These are phyloP conservation scores for Takifugu rubripes DNA, from an alignment of 2,797 vertebrate species.

Conservation along the genomic window DNA sequence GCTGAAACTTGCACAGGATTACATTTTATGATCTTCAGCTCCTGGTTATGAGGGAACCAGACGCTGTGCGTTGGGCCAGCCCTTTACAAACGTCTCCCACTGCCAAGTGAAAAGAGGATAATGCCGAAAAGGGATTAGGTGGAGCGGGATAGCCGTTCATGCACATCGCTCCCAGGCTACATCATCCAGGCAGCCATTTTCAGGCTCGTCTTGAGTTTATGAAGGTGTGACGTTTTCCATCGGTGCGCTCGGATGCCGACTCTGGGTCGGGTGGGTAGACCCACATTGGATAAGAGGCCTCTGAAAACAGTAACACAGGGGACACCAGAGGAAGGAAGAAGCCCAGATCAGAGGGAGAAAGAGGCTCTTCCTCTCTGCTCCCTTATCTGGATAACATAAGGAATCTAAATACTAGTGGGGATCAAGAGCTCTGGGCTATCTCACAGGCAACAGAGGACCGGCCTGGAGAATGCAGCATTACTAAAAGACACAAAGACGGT, in stretches of 20 bases:
- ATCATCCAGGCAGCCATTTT: constrained; percentile 21
- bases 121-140: constrained; percentile 52
- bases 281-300: neutral
- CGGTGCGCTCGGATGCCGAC: constrained; percentile 9
- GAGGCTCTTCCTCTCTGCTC: constrained; percentile 33
- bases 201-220: constrained; percentile 15
- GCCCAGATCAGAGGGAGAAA: constrained; percentile 8
- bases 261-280: neutral
- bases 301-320: too few species aligned
- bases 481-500: constrained; percentile 35
- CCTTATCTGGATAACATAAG: constrained; percentile 62
- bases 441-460: constrained; percentile 54
- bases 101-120: constrained; percentile 51
- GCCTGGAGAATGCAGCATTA: constrained; percentile 44
- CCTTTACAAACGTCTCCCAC: constrained; percentile 35
- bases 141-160: constrained; percentile 32
- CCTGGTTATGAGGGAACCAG: constrained; percentile 58
- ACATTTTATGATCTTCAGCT: constrained; percentile 58
- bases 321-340: constrained; percentile 6
- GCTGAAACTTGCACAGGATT: constrained; percentile 58
- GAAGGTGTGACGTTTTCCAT: constrained; percentile 33
- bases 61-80: constrained; percentile 33
- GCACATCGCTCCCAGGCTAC: constrained; percentile 42
- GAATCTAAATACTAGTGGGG: constrained; percentile 56
- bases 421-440: constrained; percentile 59